Evolutionary conservation across 2,113 vertebrate species (phyloP).

Genomic region (Podilymbus podiceps): DNA sequence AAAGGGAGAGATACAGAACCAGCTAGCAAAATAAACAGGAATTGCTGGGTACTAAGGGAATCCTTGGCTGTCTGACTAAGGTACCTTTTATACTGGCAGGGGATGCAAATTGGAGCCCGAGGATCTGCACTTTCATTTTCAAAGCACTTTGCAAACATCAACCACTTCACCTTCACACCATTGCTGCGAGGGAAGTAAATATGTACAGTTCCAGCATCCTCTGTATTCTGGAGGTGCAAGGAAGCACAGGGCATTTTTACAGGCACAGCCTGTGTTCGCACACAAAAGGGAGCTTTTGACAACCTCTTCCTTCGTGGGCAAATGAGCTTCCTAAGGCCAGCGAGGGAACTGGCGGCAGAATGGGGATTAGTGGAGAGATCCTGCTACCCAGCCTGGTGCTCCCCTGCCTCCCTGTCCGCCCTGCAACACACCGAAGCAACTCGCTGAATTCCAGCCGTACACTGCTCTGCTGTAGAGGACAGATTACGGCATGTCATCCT

Average conservation of each 20-base stretch:
- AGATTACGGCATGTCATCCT: slow-evolving; percentile 12
- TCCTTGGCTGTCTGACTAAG: slow-evolving; percentile 54
- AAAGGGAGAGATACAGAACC: slow-evolving; percentile 39
- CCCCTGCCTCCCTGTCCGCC: background rate
- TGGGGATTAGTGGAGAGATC: background rate
- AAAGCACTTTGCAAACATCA: slow-evolving; percentile 64
- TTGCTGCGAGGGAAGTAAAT: slow-evolving; percentile 49
- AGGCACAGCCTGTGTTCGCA: background rate
- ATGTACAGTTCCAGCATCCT: slow-evolving; percentile 41
- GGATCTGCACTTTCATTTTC: slow-evolving; percentile 64
- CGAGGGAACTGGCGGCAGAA: background rate
- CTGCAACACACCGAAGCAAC: background rate
- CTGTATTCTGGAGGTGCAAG: slow-evolving; percentile 31
- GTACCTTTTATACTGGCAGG: slow-evolving; percentile 54
- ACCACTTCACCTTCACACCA: slow-evolving; percentile 61
- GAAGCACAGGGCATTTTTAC: background rate
- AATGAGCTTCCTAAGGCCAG: background rate
- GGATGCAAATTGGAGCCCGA: slow-evolving; percentile 63
- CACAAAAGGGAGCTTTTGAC: slow-evolving; percentile 24
- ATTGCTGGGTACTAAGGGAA: slow-evolving; percentile 40
- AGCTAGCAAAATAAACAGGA: slow-evolving; percentile 47
- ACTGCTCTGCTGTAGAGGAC: background rate
- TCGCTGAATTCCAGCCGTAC: background rate
- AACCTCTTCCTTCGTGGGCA: background rate
- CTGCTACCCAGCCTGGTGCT: background rate